Evolutionary conservation across 2,797 vertebrate genomes (phyloP), one percentile per base, ranked within the genome.

Genomic region (Chelmon rostratus): DNA sequence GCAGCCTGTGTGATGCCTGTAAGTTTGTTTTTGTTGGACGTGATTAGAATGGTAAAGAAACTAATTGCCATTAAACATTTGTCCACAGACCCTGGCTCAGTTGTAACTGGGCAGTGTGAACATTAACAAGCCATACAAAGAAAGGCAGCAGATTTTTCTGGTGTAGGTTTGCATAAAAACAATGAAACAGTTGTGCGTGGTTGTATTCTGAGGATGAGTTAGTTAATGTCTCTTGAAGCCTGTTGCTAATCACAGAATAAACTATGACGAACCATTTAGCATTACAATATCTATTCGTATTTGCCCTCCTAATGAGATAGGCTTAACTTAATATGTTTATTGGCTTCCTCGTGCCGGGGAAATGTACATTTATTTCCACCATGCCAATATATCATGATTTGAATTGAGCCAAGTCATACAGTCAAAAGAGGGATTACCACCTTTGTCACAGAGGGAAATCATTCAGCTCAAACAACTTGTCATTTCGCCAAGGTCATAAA

Each of bases 401-500:
- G 35, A 78, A 73, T 59, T 79, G 81, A 89, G 82, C 79, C 82
- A 76, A 91, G 73, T 83, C 76, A 54, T 44, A 67, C 75, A 86
- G 83, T 91, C 78, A 73, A 84, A 90, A 81, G 88, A 88, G 72
- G 88, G 85, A 92, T 90, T 90, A 79, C 82, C 81, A 84, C 84
- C 82, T 92, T 92, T 93, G 88, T 90, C 86, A 81, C 53, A 70
- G 74, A 87, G 73, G 83, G 78, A 89, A 90, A 90, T 88, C 86
- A 88, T 87, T 91, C 78, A 82, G 81, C 78, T 87, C 88, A 91
- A 91, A 90, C 90, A 93, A 92, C 82, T 90, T 76, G 72, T 87
- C 84, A 89, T 91, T 91, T 90, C 13, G 81, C 93, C 90, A 90
- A 80, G 90, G 85, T 91, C 86, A 86, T 93, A 92, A 92, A 93